Conservation (phyloP, 2,888 invertebrate genomes). For the Morpho achilles region DNA sequence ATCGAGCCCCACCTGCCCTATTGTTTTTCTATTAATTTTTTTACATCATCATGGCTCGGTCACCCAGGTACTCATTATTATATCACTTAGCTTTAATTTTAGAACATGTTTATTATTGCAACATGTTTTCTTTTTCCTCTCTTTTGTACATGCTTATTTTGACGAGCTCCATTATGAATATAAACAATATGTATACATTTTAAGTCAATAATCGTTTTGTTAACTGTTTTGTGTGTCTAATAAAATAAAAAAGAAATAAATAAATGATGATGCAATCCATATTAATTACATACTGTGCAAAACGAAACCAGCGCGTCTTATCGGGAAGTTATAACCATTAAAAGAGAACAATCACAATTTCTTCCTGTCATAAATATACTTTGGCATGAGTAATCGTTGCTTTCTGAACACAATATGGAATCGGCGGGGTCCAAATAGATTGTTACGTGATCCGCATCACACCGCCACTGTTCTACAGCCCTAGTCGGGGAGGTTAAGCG, state of each 20-base stretch:
- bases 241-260: background rate
- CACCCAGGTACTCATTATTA: no score
- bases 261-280: background rate
- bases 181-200: no score
- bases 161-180: no score
- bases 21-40: no score
- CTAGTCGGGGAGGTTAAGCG: slow-evolving; percentile 7
- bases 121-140: no score
- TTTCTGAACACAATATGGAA: slow-evolving; percentile 71
- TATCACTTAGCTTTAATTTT: no score
- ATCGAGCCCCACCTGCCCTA: no score
- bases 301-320: slow-evolving; percentile 35
- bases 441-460: slow-evolving; percentile 65
- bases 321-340: slow-evolving; percentile 72
- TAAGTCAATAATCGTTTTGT: no score
- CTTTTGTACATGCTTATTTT: no score
- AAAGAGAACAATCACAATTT: slow-evolving; percentile 74
- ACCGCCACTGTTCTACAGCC: slow-evolving; percentile 31
- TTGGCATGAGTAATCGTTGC: slow-evolving; percentile 68
- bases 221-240: no score
- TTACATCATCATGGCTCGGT: no score
- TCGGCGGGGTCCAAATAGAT: slow-evolving; percentile 67
- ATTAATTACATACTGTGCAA: background rate
- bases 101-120: no score
- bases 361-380: slow-evolving; percentile 76